Evolutionary conservation across 2,888 invertebrate genomes (phyloP), one percentile per base, ranked within the genome.

Genomic region (Drosophila mettleri): DNA sequence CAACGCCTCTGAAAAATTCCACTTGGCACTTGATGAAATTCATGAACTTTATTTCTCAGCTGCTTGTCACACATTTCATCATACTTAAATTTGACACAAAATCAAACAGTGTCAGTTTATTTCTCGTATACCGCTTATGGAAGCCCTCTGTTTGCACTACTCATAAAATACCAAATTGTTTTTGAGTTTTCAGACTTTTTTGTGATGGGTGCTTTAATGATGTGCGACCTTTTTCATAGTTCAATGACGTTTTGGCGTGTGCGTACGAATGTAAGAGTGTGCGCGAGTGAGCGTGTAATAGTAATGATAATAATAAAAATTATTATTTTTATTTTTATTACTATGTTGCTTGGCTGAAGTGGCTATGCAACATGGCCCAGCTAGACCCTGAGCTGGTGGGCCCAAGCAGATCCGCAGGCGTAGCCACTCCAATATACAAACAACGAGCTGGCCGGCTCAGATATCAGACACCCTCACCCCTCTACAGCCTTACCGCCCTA

Each of bases 381-480:
- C 39, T 65, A 74, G 79, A 74, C 65, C 71, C 65, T 58, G 74
- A 69, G 62, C 64, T 52, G 51, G 52, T 69, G 70, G 78, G 81
- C 74, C 63, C 64, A 73, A 52, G 55, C 53, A 65, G 65, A 66
- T 58, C 39, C 62, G 38, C 62, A 82, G 60, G 36, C 61, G 76
- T 54, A 73, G 86, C 78, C 83, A 88, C 89, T 83, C 84, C 86
- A 83, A 76, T 77, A 73, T 83, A 88, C 74, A 86, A 81, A 81
- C 67, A 68, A 48, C 29, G 22, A 3, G 34, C 70, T 58, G 69
- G 69, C 65, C 74, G 74, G 54, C 63, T 70, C 69, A 69, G 86
- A 85, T 88, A 81, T 88, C 72, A 43, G 24, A 68, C 16, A 53
- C 27, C 76, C 22, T 52, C 16, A 55, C 14, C 16, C 27, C 20